Percentiles rank a stretch among this genome's conserved stretches.
phyloP scores from a whole-genome alignment of 1,140 invertebrate genomes.

The Leptopilina boulardi region DNA sequence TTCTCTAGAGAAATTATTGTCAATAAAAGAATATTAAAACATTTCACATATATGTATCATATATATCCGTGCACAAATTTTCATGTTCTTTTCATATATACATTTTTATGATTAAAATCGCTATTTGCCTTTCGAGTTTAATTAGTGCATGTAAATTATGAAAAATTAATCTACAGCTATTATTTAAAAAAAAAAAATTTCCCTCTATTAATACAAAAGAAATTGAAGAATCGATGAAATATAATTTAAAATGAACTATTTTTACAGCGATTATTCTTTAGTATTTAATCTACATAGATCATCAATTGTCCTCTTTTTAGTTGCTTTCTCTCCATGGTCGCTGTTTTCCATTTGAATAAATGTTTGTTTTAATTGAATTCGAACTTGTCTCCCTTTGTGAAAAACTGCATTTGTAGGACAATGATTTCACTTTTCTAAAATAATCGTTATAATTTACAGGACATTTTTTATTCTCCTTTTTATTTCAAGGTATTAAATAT shows the following conservation, averaged over 20 bases:
- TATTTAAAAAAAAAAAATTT: neutral
- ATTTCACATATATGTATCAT: neutral
- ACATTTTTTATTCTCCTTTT: too few species aligned
- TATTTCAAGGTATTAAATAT: too few species aligned
- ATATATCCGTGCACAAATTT: neutral
- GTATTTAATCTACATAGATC: slow-evolving; percentile 20
- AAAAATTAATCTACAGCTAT: neutral
- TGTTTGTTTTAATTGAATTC: slow-evolving; percentile 30
- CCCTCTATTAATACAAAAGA: neutral
- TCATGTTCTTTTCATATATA: neutral
- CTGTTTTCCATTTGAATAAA: slow-evolving; percentile 5
- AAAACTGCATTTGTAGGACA: slow-evolving; percentile 2
- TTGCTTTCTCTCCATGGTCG: slow-evolving; percentile 27
- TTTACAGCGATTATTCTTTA: neutral
- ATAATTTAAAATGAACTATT: neutral
- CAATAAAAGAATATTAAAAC: neutral
- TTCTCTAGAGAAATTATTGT: neutral
- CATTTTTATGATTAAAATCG: neutral
- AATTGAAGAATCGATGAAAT: neutral
- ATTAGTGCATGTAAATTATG: neutral
- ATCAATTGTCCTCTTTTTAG: slow-evolving; percentile 15
- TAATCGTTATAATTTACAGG: neutral
- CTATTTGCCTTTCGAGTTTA: neutral
- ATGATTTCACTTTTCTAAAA: slow-evolving; percentile 6
- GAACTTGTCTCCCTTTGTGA: slow-evolving; percentile 12